phyloP scores from a whole-genome alignment of 2,888 invertebrate genomes.

The Agriopis aurantiaria region DNA sequence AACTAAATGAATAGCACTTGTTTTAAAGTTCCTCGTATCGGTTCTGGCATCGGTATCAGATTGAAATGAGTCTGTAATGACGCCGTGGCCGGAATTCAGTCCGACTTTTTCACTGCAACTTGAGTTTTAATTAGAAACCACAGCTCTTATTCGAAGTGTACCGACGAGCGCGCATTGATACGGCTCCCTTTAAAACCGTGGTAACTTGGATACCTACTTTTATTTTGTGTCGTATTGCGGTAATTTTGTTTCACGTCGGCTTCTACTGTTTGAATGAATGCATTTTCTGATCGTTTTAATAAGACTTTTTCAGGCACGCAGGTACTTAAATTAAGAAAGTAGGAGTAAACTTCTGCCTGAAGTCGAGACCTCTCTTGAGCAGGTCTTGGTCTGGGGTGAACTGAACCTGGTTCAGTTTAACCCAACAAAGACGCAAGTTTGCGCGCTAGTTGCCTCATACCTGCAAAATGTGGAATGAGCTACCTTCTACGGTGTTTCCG shows the following conservation, averaged over 20 bases:
- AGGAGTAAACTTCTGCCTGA: too few species aligned
- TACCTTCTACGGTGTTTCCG: too few species aligned
- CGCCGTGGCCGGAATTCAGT: conserved; percentile 63
- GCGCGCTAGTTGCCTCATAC: too few species aligned
- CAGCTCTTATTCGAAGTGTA: conserved; percentile 56
- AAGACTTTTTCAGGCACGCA: not conserved
- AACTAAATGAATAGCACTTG: conserved; percentile 76
- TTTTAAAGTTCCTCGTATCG: conserved; percentile 74
- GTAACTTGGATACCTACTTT: conserved; percentile 18
- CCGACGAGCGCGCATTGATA: conserved; percentile 44
- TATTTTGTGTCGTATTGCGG: conserved; percentile 13
- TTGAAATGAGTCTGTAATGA: conserved; percentile 69
- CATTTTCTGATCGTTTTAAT: not conserved
- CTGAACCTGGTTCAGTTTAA: too few species aligned
- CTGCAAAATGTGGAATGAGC: too few species aligned
- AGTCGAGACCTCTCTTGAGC: too few species aligned
- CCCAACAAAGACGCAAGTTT: too few species aligned
- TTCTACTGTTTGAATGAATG: conserved; percentile 20
- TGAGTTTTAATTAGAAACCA: conserved; percentile 75
- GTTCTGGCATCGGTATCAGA: conserved; percentile 65
- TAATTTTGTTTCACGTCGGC: conserved; percentile 19
- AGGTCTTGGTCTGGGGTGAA: too few species aligned
- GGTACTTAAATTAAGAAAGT: too few species aligned
- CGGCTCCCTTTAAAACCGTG: conserved; percentile 14
- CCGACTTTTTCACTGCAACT: conserved; percentile 51